Evolutionary conservation across 2,888 invertebrate species (phyloP), one percentile per base, ranked within the genome.

Genomic region (Mayetiola destructor): DNA sequence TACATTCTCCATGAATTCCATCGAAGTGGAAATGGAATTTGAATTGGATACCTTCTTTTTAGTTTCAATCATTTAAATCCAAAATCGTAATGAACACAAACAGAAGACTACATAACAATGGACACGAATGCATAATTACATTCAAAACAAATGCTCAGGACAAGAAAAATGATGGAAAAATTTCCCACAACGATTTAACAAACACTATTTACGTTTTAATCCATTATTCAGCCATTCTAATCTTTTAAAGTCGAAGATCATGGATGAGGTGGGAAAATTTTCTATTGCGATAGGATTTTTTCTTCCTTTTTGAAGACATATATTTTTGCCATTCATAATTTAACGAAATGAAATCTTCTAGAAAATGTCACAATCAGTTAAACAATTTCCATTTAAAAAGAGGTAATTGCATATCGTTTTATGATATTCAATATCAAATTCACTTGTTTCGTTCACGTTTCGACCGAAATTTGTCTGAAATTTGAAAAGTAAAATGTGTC

Each of bases 371-470:
- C n/a, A 48, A 48, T 27, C 27, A 20, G 21, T 42, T 21, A 27
- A 21, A 23, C 14, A 21, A 23, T 42, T 42, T 21, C 9, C 2
- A 14, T 42, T 27, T 48, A 16, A n/a, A 27, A 48, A 27, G 16
- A 27, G 16, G 14, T 23, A 27, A 40, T n/a, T n/a, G n/a, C n/a
- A n/a, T n/a, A 14, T 27, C 39, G 39, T 39, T 20, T 4, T 48
- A 32, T 9, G 12, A 32, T 32, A 32, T 32, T 12, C 12, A 9
- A 32, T 32, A 32, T 9, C n/a, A 27, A 16, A 27, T 48, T 48
- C 48, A 48, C 48, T 48, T 48, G 48, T 48, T 48, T 6, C 16
- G n/a, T 48, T 27, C 48, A 48, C 48, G 48, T 48, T 27, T n/a
- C n/a, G n/a, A n/a, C n/a, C n/a, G n/a, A n/a, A n/a, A n/a, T n/a